Conservation (phyloP, 1,140 invertebrate species). For the Philotrypesis tridentata region DNA sequence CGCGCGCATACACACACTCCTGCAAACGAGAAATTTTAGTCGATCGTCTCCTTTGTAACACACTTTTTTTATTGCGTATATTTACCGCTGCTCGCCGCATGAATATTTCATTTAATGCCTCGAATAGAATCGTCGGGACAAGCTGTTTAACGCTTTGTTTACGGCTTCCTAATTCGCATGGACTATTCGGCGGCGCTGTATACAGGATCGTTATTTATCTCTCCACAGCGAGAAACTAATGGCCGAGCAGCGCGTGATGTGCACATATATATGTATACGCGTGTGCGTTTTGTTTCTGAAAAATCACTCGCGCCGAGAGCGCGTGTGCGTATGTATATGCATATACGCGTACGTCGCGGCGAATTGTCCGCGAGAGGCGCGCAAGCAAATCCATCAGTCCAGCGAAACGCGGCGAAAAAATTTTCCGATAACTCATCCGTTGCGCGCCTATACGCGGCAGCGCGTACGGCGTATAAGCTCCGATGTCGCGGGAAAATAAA, state of each 20-base stretch:
- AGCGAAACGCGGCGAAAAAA: not conserved
- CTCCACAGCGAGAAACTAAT: not conserved
- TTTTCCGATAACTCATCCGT: not conserved
- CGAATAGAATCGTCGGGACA: not conserved
- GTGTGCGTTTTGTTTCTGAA: no score
- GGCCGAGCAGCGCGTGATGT: no score
- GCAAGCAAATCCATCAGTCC: not conserved
- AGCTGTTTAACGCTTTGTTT: conserved; percentile 8
- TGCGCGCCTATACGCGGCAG: no score
- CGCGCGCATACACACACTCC: no score
- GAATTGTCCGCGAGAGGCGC: no score
- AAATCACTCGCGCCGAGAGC: no score
- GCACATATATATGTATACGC: no score
- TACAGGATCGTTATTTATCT: not conserved
- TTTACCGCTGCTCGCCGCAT: conserved; percentile 30
- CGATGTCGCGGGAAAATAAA: not conserved
- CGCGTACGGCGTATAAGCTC: no score
- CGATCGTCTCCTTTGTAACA: conserved; percentile 13
- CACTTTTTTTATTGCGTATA: conserved; percentile 41
- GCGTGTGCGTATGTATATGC: no score
- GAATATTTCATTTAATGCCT: conserved; percentile 36
- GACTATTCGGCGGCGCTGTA: no score
- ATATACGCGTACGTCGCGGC: no score
- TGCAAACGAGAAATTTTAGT: conserved; percentile 25
- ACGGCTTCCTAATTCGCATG: not conserved